Base-by-base conservation (phyloP, 2,797 vertebrate species). In the Leptatherina wallacei region DNA sequence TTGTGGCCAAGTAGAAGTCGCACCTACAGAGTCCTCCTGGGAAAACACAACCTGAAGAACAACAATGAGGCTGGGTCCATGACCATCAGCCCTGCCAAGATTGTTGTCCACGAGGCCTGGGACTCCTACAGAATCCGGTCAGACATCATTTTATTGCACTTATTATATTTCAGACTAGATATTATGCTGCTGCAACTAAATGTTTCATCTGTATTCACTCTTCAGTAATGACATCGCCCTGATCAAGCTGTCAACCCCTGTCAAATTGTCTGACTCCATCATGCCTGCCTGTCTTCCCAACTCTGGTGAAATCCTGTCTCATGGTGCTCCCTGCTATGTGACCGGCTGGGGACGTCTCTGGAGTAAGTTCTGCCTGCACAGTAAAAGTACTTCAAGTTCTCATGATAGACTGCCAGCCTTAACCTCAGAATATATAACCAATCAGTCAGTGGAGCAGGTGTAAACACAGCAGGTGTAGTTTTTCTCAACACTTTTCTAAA, bases 261-360 rank as follows among this genome's bases (percentile, higher is more conserved):
- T 96, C 57, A 0, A 56, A 14, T 2, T 92, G 68, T 91, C 85
- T 0, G 64, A 94, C 20, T 38, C 51, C 56, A 90, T 98, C 89
- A 92, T 85, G 78, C 20, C 94, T 0, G 91, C 95, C 72, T 97
- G 96, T 85, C 91, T 99, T 79, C 97, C 97, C 0, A 9, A n/a
- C 0, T 8, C 84, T 0, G 95, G 13, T 0, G 11, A 81, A 0
- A 0, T 94, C 47, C 89, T 96, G 89, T 0, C 91, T 8, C 22
- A 95, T 1, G 0, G 71, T 6, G 85, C 86, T 65, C 90, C 95
- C 65, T 97, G 96, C 92, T 96, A 95, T 0, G 85, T 98, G 81
- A 98, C 97, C 0, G 97, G 97, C 78, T 98, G 97, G 97, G 97
- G 97, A 22, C 95, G 94, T 51, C 85, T 97, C 78, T 92, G 91